Evolutionary conservation across 2,797 vertebrate genomes (phyloP).

Genomic region (Manis crassicaudata): DNA sequence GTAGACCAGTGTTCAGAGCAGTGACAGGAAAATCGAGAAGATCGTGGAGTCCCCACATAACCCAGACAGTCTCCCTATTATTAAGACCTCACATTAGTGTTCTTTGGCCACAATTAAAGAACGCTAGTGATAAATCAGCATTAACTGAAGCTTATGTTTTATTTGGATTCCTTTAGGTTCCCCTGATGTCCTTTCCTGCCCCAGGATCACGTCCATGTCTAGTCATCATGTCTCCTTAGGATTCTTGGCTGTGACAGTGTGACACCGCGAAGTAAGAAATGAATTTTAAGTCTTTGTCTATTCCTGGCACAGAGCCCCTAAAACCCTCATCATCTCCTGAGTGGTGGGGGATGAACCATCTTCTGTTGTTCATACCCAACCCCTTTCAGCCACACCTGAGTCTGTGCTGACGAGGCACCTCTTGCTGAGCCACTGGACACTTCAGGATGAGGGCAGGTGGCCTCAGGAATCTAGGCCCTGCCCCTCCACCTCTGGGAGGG

Average conservation of each 20-base stretch:
- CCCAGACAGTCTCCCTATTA: rapidly evolving
- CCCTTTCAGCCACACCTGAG: too few species aligned
- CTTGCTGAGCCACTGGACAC: too few species aligned
- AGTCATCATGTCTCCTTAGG: rapidly evolving
- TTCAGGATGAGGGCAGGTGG: too few species aligned
- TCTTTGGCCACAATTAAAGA: background rate
- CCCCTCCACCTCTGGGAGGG: too few species aligned
- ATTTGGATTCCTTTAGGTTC: background rate
- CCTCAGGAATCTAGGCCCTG: too few species aligned
- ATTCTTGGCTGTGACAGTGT: background rate
- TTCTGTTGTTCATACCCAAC: too few species aligned
- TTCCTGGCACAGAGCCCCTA: background rate
- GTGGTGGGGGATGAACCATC: background rate
- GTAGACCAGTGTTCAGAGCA: too few species aligned
- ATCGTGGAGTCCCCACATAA: rapidly evolving
- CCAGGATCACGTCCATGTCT: background rate
- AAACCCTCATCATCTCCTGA: background rate
- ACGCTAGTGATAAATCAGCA: rapidly evolving
- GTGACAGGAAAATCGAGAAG: background rate
- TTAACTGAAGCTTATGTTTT: rapidly evolving
- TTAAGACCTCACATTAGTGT: rapidly evolving
- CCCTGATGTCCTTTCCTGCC: rapidly evolving
- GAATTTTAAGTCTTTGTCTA: background rate
- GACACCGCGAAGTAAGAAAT: background rate
- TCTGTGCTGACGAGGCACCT: too few species aligned